These are phyloP conservation scores for Philopotamus ludificatus DNA, from an alignment of 1,140 invertebrate species.

Conservation along the genomic window DNA sequence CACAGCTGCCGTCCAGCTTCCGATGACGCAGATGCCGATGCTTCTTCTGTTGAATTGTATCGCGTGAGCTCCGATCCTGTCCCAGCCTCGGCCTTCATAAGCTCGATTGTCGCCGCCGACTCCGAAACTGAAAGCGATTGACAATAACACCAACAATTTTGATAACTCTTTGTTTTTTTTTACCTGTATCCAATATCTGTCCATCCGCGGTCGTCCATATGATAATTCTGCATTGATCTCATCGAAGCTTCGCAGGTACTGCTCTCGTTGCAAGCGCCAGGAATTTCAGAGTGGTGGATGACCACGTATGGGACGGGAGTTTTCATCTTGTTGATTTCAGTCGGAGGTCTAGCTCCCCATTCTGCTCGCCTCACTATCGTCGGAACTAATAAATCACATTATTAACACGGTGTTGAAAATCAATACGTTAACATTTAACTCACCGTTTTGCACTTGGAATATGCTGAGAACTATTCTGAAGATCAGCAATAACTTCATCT, in stretches of 20 bases:
- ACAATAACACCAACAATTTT: background rate
- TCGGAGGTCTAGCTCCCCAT: constrained; percentile 64
- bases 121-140: constrained; percentile 62
- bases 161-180: constrained; percentile 8
- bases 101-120: constrained; percentile 72
- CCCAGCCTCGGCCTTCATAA: constrained; percentile 77
- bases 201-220: constrained; percentile 63
- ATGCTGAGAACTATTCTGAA: background rate
- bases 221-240: constrained; percentile 60
- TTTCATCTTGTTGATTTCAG: constrained; percentile 48
- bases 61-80: constrained; percentile 69
- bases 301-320: constrained; percentile 71
- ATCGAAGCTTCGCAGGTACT: constrained; percentile 57
- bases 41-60: constrained; percentile 67
- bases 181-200: constrained; percentile 69
- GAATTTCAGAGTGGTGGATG: constrained; percentile 71
- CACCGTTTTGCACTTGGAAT: background rate
- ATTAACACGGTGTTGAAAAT: background rate
- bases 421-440: background rate
- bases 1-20: constrained; percentile 53
- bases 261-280: constrained; percentile 58
- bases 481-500: background rate
- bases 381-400: background rate
- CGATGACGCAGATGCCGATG: constrained; percentile 74
- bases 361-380: constrained; percentile 54